Evolutionary conservation across 2,888 invertebrate genomes (phyloP), one percentile per base, ranked within the genome.

Genomic region (Yponomeuta cagnagella): DNA sequence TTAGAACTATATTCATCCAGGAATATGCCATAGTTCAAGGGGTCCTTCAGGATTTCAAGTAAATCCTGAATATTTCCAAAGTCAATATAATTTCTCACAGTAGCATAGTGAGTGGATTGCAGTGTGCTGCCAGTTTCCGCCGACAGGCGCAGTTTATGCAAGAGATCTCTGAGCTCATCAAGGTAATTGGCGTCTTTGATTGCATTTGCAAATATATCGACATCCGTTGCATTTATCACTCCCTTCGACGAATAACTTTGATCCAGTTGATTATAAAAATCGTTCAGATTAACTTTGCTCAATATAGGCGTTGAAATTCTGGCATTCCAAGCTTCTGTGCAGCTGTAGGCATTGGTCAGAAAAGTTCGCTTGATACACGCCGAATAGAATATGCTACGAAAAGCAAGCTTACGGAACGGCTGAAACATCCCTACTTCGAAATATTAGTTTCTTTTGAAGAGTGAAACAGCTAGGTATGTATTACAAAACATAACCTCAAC

Each of bases 11-110:
- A 96, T 73, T 94, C 86, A 87, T 99, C 98, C n/a, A 97, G 94
- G 82, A 98, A 98, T 52, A 99, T 87, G 1, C 99, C 99, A 91
- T 96, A 99, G 80, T 96, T 96, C 23, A 96, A 83, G 71, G 97
- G 95, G 82, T 98, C 96, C 79, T 96, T 94, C 68, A 99, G 88
- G 9, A 98, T 92, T 23, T 93, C 89, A 0, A 97, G 80, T 15
- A 98, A 87, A 71, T 95, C 94, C 23, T 94, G 93, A n/a, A 92
- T 84, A 74, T 94, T 89, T 10, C 93, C 93, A 76, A 85, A 83
- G 68, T 93, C 88, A 2, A 94, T 76, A 72, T 93, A 93, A 76
- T 92, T 92, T 75, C 96, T 92, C 8, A 97, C 89, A 43, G 96
- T 93, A 15, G 98, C 97, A 90, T 98, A 96, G 75, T 95, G 93